Percentiles rank a stretch among this genome's conserved stretches.
phyloP scores from a whole-genome alignment of 1,140 invertebrate genomes.

The Dufourea novaeangliae region DNA sequence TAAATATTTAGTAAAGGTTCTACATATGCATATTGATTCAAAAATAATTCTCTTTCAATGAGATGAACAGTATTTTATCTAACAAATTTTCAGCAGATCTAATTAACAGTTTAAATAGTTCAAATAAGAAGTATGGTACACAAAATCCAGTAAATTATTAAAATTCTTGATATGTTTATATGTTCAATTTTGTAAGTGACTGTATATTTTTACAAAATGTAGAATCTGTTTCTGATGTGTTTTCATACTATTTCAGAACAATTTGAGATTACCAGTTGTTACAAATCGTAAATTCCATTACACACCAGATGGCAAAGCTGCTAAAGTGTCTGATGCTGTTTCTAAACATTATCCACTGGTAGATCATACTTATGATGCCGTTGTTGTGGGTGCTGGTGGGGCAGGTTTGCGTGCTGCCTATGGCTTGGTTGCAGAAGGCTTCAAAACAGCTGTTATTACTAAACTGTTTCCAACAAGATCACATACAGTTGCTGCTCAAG shows the following conservation, averaged over 20 bases:
- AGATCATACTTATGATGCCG: slow-evolving; percentile 98
- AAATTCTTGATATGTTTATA: too few relatives aligned
- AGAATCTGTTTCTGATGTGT: background rate
- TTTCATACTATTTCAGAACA: slow-evolving; percentile 71
- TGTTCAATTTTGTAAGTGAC: too few relatives aligned
- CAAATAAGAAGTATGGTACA: too few relatives aligned
- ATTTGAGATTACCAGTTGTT: slow-evolving; percentile 72
- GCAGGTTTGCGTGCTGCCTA: slow-evolving; percentile 98
- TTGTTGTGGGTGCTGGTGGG: slow-evolving; percentile 98
- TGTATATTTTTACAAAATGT: too few relatives aligned
- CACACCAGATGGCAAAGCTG: slow-evolving; percentile 72
- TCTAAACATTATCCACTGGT: slow-evolving; percentile 90
- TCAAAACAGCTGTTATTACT: slow-evolving; percentile 98
- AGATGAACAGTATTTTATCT: too few relatives aligned
- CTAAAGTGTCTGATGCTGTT: slow-evolving; percentile 73
- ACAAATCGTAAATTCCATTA: slow-evolving; percentile 74
- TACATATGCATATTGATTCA: too few relatives aligned
- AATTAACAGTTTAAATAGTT: too few relatives aligned
- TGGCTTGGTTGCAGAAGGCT: slow-evolving; percentile 97
- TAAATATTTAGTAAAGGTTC: too few relatives aligned
- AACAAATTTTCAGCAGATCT: too few relatives aligned
- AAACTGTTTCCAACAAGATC: slow-evolving; percentile 98
- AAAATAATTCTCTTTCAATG: too few relatives aligned
- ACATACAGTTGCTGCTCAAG: slow-evolving; percentile 99
- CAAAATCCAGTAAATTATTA: too few relatives aligned